phyloP scores from a whole-genome alignment of 2,797 vertebrate genomes.

The Sebastes variabilis region DNA sequence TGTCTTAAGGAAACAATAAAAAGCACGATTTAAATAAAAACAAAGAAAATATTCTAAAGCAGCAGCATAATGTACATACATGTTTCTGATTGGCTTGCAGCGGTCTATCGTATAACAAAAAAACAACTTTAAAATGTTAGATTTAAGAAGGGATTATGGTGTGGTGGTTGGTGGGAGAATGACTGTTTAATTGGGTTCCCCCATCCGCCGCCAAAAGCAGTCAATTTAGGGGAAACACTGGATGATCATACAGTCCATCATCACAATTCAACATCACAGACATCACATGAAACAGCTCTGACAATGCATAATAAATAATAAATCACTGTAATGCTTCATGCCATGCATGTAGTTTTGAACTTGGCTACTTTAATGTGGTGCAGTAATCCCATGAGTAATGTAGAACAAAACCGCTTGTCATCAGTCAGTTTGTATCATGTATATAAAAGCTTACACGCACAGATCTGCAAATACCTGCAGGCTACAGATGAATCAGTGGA shows the following conservation, averaged over 20 bases:
- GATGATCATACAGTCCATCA: background rate
- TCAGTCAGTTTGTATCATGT: constrained; percentile 12
- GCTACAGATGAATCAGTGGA: constrained; percentile 10
- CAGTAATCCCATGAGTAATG: constrained; percentile 27
- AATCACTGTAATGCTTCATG: background rate
- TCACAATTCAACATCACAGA: background rate
- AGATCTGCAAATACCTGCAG: constrained; percentile 27
- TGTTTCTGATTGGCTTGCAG: background rate
- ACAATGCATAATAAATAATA: constrained; percentile 10
- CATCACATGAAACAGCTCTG: background rate
- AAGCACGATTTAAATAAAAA: no score
- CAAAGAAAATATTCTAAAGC: background rate
- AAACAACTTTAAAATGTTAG: background rate
- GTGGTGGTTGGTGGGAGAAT: background rate
- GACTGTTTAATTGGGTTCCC: background rate
- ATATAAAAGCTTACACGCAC: constrained; percentile 2
- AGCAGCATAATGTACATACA: background rate
- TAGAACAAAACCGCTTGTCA: background rate
- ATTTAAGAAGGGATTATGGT: background rate
- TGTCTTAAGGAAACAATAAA: no score
- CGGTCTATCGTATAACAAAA: background rate
- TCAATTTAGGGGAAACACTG: background rate
- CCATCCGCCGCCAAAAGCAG: background rate
- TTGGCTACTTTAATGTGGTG: constrained; percentile 8
- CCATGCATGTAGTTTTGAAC: constrained; percentile 9